A percentile compares a stretch with the other conserved stretches of the same genome.
Conservation (phyloP, 1,140 invertebrate species). For the Pantala flavescens region DNA sequence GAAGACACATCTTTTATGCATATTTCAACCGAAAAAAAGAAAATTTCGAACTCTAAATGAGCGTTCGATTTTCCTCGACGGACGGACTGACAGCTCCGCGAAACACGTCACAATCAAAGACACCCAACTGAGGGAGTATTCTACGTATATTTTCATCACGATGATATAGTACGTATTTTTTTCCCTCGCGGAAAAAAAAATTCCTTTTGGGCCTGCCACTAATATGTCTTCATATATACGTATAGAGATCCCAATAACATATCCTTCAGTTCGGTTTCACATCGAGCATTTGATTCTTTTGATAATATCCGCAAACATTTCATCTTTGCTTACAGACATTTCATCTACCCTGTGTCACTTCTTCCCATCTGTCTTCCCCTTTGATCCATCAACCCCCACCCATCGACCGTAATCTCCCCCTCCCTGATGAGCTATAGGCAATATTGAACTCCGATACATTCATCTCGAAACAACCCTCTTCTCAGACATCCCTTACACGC, state of each 20-base stretch:
- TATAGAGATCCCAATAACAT: constrained; percentile 7
- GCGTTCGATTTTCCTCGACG: too few relatives aligned
- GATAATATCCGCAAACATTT: constrained; percentile 3
- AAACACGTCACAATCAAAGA: too few relatives aligned
- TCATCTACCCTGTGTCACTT: not conserved
- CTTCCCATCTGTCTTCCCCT: constrained; percentile 2
- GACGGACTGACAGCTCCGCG: too few relatives aligned
- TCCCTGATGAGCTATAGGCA: constrained; percentile 7
- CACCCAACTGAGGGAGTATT: too few relatives aligned
- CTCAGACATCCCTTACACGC: not conserved
- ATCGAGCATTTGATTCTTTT: constrained; percentile 10
- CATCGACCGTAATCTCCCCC: not conserved
- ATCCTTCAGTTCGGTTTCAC: constrained; percentile 4
- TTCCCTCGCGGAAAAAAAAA: too few relatives aligned
- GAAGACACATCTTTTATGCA: too few relatives aligned
- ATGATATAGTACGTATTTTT: too few relatives aligned
- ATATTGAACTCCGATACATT: constrained; percentile 10
- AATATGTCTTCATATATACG: not conserved
- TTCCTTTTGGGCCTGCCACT: not conserved
- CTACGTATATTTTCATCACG: too few relatives aligned
- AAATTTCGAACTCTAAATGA: too few relatives aligned
- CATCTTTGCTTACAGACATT: constrained; percentile 5
- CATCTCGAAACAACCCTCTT: constrained; percentile 5
- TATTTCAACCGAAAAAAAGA: too few relatives aligned
- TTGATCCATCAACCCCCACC: not conserved